Evolutionary conservation across 2,113 vertebrate species (phyloP), one percentile per base, ranked within the genome.

Genomic region (Orientallactaga bullata): DNA sequence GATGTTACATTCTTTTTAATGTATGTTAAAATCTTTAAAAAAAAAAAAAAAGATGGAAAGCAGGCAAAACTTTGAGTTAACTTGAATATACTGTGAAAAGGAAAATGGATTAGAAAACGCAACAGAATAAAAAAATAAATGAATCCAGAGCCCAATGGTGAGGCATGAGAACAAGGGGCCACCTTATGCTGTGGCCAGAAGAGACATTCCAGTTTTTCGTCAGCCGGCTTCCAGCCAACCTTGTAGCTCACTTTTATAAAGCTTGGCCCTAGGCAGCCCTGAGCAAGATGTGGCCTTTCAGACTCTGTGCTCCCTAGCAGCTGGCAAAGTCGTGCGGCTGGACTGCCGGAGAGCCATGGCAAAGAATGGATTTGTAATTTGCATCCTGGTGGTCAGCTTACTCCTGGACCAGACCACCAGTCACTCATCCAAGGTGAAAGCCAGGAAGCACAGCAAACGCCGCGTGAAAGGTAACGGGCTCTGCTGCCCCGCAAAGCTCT

Each of bases 371-470:
- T 42, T 98, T 95, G 58, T 0, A 68, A 94, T 98, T 95, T 98
- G 97, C 82, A 74, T 98, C 2, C 97, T 98, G 83, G 94, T 98
- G 85, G 96, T 97, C 90, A 97, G 98, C 60, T 86, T 98, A 16
- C 96, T 98, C 85, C 95, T 98, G 96, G 98, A 98, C 87, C 97
- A 98, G 94, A 98, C 97, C 72, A 65, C 93, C 90, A 95, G 98
- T 95, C 97, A 97, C 77, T 24, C 97, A 30, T 96, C 98, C 95
- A 98, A 91, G 78, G 7, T 95, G 68, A 99, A 98, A 97, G 95
- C 97, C 95, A 98, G 96, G 95, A 98, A 98, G 90, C 98, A 98
- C 96, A 98, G 98, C 96, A 98, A 98, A 95, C 98, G 98, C n/a
- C 97, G 98, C 69, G 98, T 98, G 86, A 99, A 98, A 98, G 98